phyloP scores from a whole-genome alignment of 1,140 invertebrate genomes.

The Drosophila ficusphila region DNA sequence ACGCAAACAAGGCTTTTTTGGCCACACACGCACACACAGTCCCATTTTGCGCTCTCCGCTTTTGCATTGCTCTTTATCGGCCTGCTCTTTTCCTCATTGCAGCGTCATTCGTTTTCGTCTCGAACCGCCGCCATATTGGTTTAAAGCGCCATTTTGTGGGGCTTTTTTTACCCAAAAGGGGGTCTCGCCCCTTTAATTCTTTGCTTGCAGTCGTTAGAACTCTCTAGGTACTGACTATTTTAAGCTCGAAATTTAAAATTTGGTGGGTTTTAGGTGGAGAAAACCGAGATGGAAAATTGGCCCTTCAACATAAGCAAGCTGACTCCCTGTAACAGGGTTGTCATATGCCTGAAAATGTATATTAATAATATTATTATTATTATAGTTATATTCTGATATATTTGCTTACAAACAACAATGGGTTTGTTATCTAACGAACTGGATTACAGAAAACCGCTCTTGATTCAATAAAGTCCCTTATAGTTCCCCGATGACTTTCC shows the following conservation, averaged over 20 bases:
- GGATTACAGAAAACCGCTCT: too few species aligned
- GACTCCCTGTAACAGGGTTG: too few species aligned
- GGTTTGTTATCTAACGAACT: too few species aligned
- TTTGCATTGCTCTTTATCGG: conserved; percentile 51
- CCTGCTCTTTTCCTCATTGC: conserved; percentile 38
- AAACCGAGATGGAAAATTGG: conserved; percentile 37
- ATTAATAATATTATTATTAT: too few species aligned
- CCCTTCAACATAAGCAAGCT: conserved; percentile 4
- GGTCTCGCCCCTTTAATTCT: neutral
- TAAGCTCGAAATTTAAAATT: conserved; percentile 34
- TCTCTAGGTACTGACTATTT: conserved; percentile 39
- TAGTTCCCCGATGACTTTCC: too few species aligned
- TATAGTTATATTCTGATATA: too few species aligned
- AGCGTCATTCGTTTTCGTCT: conserved; percentile 59
- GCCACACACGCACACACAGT: conserved; percentile 10
- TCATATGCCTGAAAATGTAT: too few species aligned
- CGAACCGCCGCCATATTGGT: conserved; percentile 55
- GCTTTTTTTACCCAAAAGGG: conserved; percentile 45
- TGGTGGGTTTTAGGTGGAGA: conserved; percentile 2
- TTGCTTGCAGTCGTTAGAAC: conserved; percentile 1
- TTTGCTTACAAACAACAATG: too few species aligned
- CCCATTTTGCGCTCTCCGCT: conserved; percentile 18
- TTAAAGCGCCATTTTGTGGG: conserved; percentile 38
- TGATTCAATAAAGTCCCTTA: too few species aligned
- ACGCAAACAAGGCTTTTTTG: conserved; percentile 45